A percentile compares a stretch with the other conserved stretches of the same genome.
Evolutionary conservation across 2,797 vertebrate genomes (phyloP).

Genomic region (Dallia pectoralis): DNA sequence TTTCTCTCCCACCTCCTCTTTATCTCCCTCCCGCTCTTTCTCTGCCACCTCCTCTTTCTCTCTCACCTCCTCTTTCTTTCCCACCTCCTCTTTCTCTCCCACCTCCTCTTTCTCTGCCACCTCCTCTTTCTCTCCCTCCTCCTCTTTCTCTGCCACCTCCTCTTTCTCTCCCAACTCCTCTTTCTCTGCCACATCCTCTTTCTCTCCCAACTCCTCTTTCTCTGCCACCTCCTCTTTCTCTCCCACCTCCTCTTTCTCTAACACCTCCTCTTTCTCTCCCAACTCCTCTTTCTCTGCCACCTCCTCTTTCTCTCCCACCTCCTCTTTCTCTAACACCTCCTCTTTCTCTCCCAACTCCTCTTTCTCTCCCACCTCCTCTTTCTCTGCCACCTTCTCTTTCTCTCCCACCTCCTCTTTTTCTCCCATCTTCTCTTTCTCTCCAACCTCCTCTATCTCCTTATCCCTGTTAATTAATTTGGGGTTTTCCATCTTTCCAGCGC

Average conservation of each 20-base stretch:
- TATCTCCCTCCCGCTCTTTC: not conserved
- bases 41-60: not conserved
- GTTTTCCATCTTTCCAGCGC: constrained; percentile 11
- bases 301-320: not conserved
- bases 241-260: not conserved
- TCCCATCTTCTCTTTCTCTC: too few relatives aligned
- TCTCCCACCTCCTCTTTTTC: constrained; percentile 20
- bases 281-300: not conserved
- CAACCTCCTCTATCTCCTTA: not conserved
- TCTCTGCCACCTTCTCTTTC: constrained; percentile 1
- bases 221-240: not conserved
- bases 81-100: not conserved
- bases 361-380: constrained; percentile 19
- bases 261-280: not conserved
- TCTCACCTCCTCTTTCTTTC: not conserved
- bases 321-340: not conserved
- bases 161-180: not conserved
- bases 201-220: constrained; percentile 19
- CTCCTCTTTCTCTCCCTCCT: too few relatives aligned
- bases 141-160: not conserved
- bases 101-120: not conserved
- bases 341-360: constrained; percentile 19
- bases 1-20: constrained; percentile 11
- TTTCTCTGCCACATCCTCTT: constrained; percentile 2
- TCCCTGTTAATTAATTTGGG: not conserved